Base-by-base conservation (phyloP, 1,140 invertebrate genomes). In the Propsilocerus akamusi region DNA sequence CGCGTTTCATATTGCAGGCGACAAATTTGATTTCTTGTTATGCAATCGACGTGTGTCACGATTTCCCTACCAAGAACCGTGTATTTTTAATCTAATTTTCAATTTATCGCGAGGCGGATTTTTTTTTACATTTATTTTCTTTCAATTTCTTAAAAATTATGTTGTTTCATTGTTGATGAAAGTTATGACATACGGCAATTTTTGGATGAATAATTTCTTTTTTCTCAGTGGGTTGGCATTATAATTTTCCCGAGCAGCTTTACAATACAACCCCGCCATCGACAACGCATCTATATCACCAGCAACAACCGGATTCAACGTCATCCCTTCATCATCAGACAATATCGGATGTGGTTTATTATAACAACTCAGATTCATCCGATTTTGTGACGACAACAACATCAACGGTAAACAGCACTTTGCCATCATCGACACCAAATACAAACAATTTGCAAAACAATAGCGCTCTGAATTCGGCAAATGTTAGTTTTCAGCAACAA, bases 401-500 rank as follows among this genome's bases (percentile, higher is more conserved):
- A 11, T n/a, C n/a, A n/a, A n/a, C n/a, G n/a, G n/a, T n/a, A n/a
- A n/a, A n/a, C n/a, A 37, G 14, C 7, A 17, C 32, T 14, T 6
- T 17, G 14, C 12, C 20, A 2, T 2, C 32, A 5, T 4, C 32
- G 20, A 7, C 32, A 6, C 6, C 32, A 37, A 37, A 2, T n/a
- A 17, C 32, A 11, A n/a, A 37, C 20, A n/a, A 37, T 17, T 37
- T 37, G 20, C 32, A 37, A 37, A 37, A 17, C 32, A 61, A 59
- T 17, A 60, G 55, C 53, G 63, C 58, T 51, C 52, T 53, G 11
- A 64, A 63, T 14, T 59, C 61, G 30, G 60, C 59, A 2, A 63
- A 58, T 56, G 60, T 61, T 47, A 54, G 56, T 14, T 58, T 64
- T 6, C 60, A 57, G n/a, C n/a, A n/a, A 41, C 63, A 65, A 25